Evolutionary conservation across 1,140 invertebrate species (phyloP).

Genomic region (Heterodera schachtii): DNA sequence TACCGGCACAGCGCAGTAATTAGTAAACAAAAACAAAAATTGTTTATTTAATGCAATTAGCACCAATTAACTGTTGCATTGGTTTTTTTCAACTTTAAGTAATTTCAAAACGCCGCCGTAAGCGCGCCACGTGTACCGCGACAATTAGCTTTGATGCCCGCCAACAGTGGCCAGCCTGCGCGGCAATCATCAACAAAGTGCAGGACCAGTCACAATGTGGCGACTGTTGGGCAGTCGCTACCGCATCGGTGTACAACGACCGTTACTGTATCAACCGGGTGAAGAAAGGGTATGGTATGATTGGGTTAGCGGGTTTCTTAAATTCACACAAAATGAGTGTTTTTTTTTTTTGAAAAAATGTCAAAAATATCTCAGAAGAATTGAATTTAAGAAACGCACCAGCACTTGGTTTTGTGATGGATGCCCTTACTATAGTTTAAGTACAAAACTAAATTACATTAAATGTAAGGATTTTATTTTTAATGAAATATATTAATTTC

Average conservation of each 20-base stretch:
- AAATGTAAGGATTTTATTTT: too few relatives aligned
- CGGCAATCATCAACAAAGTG: conserved; percentile 18
- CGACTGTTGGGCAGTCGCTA: conserved; percentile 24
- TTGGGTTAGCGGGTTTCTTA: too few relatives aligned
- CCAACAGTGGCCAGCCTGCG: conserved; percentile 17
- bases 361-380: too few relatives aligned
- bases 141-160: conserved; percentile 18
- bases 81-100: not conserved
- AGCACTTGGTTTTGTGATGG: too few relatives aligned
- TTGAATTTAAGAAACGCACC: too few relatives aligned
- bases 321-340: too few relatives aligned
- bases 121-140: not conserved
- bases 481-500: too few relatives aligned
- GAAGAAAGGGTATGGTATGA: conserved; percentile 12
- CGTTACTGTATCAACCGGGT: conserved; percentile 13
- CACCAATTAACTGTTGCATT: not conserved
- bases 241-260: conserved; percentile 18
- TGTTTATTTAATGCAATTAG: too few relatives aligned
- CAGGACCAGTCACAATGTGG: conserved; percentile 30
- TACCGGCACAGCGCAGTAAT: too few relatives aligned
- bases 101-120: not conserved
- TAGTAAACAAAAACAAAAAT: not conserved
- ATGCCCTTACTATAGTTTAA: too few relatives aligned
- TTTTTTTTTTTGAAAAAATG: too few relatives aligned
- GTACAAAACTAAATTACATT: too few relatives aligned